Base-by-base conservation (phyloP, 2,888 invertebrate species). In the Brachycybe producta region DNA sequence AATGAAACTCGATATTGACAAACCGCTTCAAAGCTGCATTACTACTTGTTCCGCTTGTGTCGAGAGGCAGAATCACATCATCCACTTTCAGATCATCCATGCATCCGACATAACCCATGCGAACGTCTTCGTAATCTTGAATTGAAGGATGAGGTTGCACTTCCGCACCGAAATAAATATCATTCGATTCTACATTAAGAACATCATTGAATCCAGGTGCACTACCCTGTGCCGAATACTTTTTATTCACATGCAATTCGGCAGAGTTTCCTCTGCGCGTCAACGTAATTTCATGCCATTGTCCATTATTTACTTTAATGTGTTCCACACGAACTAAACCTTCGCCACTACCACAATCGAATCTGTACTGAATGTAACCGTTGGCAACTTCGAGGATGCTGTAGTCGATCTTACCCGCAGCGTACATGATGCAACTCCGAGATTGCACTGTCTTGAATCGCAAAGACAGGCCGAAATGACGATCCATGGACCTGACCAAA, bases 311-410 rank as follows among this genome's bases (percentile, higher is more conserved):
- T n/a, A 86, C 75, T 60, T 77, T 77, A n/a, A 79, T 71, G 52
- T 80, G 79, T 27, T 79, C 76, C 2, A 85, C 82, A 55, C 82
- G 75, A 27, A 90, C 82, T 48, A 82, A 70, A 32, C 86, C 90
- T 67, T 84, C 84, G 5, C 94, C 95, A 57, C 84, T 83, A 19
- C 95, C 95, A 57, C 92, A 76, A 66, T 95, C 87, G 73, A 91
- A 88, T 57, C 85, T 78, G 68, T 88, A 90, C 66, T 87, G 88
- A 11, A 91, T 77, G 43, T 78, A 77, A 1, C 92, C 94, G 65
- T 87, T 84, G 17, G 78, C 79, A 49, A 84, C 78, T 75, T 94
- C 91, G 51, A 95, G 71, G 57, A 85, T 78, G 60, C 86, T 87
- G 67, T 85, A 90, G 66, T 95, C 94, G 40, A 86, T 77, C 62